Conservation (phyloP, 2,113 vertebrate genomes). For the Anolis sagrei region DNA sequence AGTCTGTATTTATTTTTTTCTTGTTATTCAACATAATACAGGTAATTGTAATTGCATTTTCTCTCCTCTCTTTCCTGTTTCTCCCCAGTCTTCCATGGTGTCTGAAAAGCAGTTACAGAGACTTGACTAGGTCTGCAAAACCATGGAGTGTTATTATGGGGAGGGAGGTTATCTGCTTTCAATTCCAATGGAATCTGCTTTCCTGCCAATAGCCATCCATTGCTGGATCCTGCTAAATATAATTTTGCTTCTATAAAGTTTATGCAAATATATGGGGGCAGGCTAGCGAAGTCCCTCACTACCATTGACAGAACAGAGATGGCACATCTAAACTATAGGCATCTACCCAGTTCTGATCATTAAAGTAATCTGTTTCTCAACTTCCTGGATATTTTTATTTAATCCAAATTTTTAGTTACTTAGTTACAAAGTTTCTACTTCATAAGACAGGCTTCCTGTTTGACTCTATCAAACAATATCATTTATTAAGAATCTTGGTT, state of each 20-base stretch:
- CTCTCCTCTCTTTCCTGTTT: neutral
- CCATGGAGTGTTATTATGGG: neutral
- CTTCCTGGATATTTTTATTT: neutral
- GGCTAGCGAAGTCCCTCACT: neutral
- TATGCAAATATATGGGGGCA: neutral
- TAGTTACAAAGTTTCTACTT: neutral
- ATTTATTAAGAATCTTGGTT: conserved; percentile 60
- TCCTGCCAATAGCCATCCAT: neutral
- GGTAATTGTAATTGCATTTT: neutral
- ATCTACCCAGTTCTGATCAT: neutral
- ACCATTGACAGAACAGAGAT: neutral
- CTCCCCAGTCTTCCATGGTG: too few relatives aligned
- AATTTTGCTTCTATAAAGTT: neutral
- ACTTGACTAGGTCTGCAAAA: neutral
- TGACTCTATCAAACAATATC: conserved; percentile 25
- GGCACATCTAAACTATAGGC: neutral
- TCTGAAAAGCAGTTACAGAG: neutral
- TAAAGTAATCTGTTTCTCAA: neutral
- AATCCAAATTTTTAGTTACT: neutral
- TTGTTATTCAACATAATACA: too few relatives aligned
- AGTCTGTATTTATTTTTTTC: too few relatives aligned
- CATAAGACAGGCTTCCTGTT: neutral
- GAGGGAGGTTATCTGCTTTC: too few relatives aligned
- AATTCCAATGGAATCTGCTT: neutral
- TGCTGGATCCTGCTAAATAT: neutral